These are phyloP conservation scores for Maniola jurtina DNA, from an alignment of 1,140 invertebrate genomes.

Conservation along the genomic window DNA sequence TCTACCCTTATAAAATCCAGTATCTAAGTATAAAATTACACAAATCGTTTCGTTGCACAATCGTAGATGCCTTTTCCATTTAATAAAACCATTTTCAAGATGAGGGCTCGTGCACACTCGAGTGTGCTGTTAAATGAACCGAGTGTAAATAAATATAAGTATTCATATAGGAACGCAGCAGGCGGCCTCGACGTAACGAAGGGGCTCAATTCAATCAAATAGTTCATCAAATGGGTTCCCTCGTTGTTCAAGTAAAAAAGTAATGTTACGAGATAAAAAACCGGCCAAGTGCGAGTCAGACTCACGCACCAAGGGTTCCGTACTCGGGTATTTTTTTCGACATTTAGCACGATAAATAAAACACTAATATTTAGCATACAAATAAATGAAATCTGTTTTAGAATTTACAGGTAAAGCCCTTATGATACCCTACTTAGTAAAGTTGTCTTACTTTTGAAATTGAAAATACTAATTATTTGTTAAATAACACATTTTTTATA, in stretches of 20 bases:
- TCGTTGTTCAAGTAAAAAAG: not conserved
- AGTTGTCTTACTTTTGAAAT: too few species aligned
- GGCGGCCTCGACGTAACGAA: conserved; percentile 49
- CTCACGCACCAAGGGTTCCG: too few species aligned
- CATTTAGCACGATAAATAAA: too few species aligned
- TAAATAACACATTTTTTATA: too few species aligned
- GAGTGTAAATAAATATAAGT: conserved; percentile 76
- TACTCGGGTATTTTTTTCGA: too few species aligned
- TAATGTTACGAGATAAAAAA: conserved; percentile 1
- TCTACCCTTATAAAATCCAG: too few species aligned
- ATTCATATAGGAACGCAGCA: conserved; percentile 62
- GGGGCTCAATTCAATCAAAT: conserved; percentile 57
- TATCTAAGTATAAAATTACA: not conserved
- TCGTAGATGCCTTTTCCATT: conserved; percentile 17
- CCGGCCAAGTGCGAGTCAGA: too few species aligned
- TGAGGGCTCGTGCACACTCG: conserved; percentile 51
- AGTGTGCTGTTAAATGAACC: conserved; percentile 72
- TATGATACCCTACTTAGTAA: too few species aligned
- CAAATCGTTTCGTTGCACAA: not conserved
- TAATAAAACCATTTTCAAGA: conserved; percentile 33
- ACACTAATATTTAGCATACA: too few species aligned
- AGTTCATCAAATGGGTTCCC: conserved; percentile 13
- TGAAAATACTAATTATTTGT: too few species aligned
- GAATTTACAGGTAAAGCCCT: too few species aligned
- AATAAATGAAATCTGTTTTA: too few species aligned